Evolutionary conservation across 2,797 vertebrate species (phyloP).

Genomic region (Myripristis jacobus): DNA sequence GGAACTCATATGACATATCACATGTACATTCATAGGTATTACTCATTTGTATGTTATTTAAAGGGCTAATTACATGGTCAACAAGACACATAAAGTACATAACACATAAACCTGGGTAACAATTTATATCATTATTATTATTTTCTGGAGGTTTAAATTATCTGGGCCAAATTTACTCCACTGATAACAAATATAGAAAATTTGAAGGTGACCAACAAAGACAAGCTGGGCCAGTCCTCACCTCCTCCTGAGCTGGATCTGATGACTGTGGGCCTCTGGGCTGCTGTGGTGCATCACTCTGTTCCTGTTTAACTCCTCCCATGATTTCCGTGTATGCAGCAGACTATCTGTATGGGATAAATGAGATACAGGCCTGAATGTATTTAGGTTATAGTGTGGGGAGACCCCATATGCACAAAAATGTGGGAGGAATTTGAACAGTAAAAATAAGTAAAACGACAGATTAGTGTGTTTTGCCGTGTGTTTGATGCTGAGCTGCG

Average conservation of each 20-base stretch:
- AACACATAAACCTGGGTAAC: too few relatives aligned
- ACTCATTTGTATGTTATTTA: too few relatives aligned
- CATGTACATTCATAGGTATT: too few relatives aligned
- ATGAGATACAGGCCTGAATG: background rate
- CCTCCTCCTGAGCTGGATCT: conserved; percentile 87
- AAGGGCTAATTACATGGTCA: too few relatives aligned
- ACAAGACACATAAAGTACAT: too few relatives aligned
- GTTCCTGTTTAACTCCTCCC: conserved; percentile 95
- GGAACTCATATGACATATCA: too few relatives aligned
- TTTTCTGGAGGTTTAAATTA: too few relatives aligned
- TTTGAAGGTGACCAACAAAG: too few relatives aligned
- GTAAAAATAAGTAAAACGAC: background rate
- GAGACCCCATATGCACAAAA: background rate
- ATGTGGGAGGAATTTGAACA: background rate
- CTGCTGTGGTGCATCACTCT: conserved; percentile 83
- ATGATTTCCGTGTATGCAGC: conserved; percentile 65
- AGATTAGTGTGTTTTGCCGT: too few relatives aligned
- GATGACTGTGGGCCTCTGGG: conserved; percentile 74
- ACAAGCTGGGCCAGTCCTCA: conserved; percentile 63
- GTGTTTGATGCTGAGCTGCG: conserved; percentile 11
- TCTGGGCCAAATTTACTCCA: too few relatives aligned
- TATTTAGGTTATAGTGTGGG: background rate
- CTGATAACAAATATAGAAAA: too few relatives aligned
- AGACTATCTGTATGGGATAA: background rate
- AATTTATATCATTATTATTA: too few relatives aligned